phyloP scores from a whole-genome alignment of 2,113 vertebrate species.

The Drymodes brunneopygia region DNA sequence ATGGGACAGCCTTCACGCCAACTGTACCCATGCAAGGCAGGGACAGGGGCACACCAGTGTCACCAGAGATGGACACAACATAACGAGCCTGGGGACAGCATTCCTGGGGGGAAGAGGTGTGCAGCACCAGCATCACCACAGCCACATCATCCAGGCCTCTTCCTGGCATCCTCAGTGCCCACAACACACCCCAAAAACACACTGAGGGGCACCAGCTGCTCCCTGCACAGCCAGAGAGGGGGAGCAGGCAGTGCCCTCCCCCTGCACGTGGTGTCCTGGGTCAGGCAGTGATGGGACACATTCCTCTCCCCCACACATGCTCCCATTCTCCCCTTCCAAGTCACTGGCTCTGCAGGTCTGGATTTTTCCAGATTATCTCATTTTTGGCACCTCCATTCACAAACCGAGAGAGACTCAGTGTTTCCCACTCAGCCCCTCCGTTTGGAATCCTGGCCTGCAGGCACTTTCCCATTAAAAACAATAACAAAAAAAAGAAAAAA shows the following conservation, averaged over 20 bases:
- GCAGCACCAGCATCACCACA: neutral
- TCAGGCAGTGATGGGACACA: neutral
- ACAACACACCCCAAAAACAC: neutral
- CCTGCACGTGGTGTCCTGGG: fast-evolving
- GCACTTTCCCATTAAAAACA: conserved; percentile 47
- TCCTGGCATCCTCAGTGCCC: neutral
- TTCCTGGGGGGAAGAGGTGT: neutral
- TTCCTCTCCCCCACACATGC: fast-evolving
- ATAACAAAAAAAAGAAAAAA: neutral
- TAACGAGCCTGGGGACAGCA: neutral
- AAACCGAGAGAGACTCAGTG: neutral
- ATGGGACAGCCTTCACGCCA: fast-evolving
- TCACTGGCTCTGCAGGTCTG: neutral
- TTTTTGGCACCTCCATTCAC: conserved; percentile 49
- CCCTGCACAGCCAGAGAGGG: neutral
- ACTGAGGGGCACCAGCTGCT: fast-evolving
- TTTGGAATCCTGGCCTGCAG: neutral
- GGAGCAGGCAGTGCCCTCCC: neutral
- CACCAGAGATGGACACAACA: fast-evolving
- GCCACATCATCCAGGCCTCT: neutral
- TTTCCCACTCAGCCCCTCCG: conserved; percentile 14
- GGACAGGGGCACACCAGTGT: fast-evolving
- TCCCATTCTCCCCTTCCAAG: neutral
- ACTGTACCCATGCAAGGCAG: neutral
- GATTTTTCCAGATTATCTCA: conserved; percentile 61